Evolutionary conservation across 1,140 invertebrate species (phyloP).

Genomic region (Brachionus calyciflorus): DNA sequence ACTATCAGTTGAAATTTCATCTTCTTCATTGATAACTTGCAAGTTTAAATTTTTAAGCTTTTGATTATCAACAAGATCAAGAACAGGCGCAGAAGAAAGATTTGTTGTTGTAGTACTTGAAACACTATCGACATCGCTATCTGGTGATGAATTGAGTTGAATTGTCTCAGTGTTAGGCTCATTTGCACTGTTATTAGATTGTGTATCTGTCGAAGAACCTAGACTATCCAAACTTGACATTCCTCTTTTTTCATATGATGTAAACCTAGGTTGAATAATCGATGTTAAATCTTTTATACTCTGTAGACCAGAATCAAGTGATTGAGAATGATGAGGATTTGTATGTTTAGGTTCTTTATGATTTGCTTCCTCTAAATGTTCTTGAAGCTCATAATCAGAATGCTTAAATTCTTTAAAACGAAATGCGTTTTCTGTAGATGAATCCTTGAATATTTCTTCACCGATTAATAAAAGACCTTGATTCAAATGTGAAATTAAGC

Average conservation of each 20-base stretch:
- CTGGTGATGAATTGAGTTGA: background rate
- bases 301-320: slow-evolving; percentile 31
- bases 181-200: background rate
- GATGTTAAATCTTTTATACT: background rate
- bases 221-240: background rate
- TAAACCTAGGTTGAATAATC: background rate
- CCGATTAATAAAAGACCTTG: slow-evolving; percentile 27
- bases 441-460: slow-evolving; percentile 37
- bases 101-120: too few relatives aligned
- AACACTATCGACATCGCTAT: background rate
- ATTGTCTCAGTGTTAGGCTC: background rate
- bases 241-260: background rate
- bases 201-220: background rate
- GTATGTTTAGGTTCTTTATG: background rate
- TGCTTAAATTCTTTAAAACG: slow-evolving; percentile 33
- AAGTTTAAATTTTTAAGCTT: slow-evolving; percentile 6
- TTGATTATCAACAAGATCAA: slow-evolving; percentile 3
- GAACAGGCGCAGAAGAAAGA: background rate
- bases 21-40: slow-evolving; percentile 28
- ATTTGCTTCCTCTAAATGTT: background rate
- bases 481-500: background rate
- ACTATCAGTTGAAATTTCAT: background rate
- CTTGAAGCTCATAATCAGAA: background rate
- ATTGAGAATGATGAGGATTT: background rate
- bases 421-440: background rate